phyloP scores from a whole-genome alignment of 2,888 invertebrate genomes.

The Apoderus coryli region DNA sequence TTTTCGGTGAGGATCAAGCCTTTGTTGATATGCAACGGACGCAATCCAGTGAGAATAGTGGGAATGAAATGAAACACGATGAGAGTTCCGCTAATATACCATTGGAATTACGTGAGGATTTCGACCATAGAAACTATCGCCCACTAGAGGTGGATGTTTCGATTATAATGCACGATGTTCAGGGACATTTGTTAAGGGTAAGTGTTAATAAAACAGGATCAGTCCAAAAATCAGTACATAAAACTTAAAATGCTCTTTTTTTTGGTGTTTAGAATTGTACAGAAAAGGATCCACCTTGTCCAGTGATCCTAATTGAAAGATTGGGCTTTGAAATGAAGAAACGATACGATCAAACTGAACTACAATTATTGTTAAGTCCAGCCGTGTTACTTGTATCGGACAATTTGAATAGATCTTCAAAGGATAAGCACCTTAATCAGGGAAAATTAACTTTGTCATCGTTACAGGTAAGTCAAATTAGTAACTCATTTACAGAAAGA shows the following conservation, averaged over 20 bases:
- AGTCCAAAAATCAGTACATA: no score
- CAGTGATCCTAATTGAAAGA: conserved; percentile 73
- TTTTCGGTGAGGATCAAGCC: conserved; percentile 90
- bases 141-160: conserved; percentile 86
- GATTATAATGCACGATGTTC: conserved; percentile 88
- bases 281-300: conserved; percentile 82
- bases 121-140: conserved; percentile 78
- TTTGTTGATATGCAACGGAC: conserved; percentile 81
- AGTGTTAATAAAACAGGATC: no score
- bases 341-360: conserved; percentile 74
- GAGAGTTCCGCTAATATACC: conserved; percentile 46
- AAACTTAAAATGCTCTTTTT: no score
- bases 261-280: conserved; percentile 66
- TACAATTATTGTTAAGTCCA: conserved; percentile 82
- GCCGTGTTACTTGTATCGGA: conserved; percentile 70
- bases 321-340: conserved; percentile 98
- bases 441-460: conserved; percentile 78
- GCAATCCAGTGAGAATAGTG: conserved; percentile 28
- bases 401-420: conserved; percentile 50
- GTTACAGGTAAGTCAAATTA: conserved; percentile 44
- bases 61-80: conserved; percentile 40
- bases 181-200: conserved; percentile 80
- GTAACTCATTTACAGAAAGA: no score
- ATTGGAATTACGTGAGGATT: conserved; percentile 67
- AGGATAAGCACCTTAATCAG: conserved; percentile 61